These are phyloP conservation scores for Sarcophilus harrisii DNA, from an alignment of 2,797 vertebrate species.

Conservation along the genomic window DNA sequence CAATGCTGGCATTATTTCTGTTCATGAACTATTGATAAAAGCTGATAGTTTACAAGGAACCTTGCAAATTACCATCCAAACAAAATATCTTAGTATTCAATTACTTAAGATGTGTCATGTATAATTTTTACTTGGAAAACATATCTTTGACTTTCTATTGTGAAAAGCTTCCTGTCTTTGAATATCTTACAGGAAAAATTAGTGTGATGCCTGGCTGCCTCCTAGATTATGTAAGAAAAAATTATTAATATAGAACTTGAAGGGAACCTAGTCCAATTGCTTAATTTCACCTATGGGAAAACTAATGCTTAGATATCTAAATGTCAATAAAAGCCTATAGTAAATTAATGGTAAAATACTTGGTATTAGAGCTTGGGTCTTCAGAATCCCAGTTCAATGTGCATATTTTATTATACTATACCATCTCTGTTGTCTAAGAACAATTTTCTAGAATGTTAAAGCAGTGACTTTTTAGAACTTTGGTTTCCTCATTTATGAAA, in stretches of 20 bases:
- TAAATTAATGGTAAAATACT: neutral
- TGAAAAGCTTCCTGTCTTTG: conserved; percentile 23
- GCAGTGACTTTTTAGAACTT: conserved; percentile 13
- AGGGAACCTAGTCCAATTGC: neutral
- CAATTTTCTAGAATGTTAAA: conserved; percentile 23
- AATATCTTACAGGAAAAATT: conserved; percentile 40
- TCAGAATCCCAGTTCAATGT: neutral
- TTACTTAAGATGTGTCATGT: conserved; percentile 17
- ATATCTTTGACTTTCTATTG: conserved; percentile 27
- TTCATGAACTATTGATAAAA: conserved; percentile 55
- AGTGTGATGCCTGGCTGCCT: conserved; percentile 7
- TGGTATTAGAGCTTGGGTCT: neutral
- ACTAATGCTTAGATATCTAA: neutral
- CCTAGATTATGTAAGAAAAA: conserved; percentile 32
- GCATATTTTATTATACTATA: neutral
- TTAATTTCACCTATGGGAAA: neutral
- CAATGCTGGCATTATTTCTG: conserved; percentile 11
- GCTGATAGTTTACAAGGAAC: conserved; percentile 31
- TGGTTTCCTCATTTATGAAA: neutral
- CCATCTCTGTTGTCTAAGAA: neutral
- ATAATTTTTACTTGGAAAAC: conserved; percentile 17
- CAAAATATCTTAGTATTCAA: neutral
- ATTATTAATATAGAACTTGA: neutral
- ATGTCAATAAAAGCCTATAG: neutral
- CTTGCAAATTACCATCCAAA: neutral